These are phyloP conservation scores for Bombycilla garrulus DNA, from an alignment of 2,113 vertebrate genomes.

Conservation along the genomic window DNA sequence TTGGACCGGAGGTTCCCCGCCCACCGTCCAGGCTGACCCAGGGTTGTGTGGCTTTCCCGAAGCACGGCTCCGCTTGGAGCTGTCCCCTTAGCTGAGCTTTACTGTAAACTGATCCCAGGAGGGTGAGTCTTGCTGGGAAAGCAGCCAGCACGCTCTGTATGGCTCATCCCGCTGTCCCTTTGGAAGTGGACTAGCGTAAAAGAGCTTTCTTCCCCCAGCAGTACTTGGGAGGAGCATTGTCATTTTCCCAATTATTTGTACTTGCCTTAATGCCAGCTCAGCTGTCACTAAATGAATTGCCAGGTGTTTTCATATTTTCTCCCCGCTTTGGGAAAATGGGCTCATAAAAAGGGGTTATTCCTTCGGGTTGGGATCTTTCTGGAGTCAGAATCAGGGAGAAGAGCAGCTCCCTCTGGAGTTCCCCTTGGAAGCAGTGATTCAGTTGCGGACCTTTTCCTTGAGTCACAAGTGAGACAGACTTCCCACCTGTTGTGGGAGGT, in stretches of 20 bases:
- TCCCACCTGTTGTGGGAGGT: not conserved
- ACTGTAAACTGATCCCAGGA: conserved; percentile 50
- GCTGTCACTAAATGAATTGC: not conserved
- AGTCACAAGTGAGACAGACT: not conserved
- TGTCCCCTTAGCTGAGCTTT: not conserved
- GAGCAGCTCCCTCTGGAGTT: not conserved
- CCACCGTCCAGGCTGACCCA: rapidly evolving
- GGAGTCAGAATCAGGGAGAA: rapidly evolving
- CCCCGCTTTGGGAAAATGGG: not conserved
- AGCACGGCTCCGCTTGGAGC: not conserved
- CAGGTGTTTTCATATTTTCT: not conserved
- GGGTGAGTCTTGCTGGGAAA: not conserved
- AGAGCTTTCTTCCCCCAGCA: not conserved
- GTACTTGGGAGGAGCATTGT: not conserved
- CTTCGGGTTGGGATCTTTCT: not conserved
- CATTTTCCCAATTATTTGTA: not conserved
- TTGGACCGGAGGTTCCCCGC: not conserved
- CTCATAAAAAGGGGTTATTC: not conserved
- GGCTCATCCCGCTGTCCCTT: not conserved
- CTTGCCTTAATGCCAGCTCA: not conserved
- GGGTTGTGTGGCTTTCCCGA: not conserved
- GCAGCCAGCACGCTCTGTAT: conserved; percentile 19
- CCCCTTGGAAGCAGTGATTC: not conserved
- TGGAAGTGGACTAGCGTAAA: not conserved
- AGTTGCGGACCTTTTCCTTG: not conserved